These are phyloP conservation scores for Procapra przewalskii DNA, from an alignment of 2,113 vertebrate genomes.

Conservation along the genomic window DNA sequence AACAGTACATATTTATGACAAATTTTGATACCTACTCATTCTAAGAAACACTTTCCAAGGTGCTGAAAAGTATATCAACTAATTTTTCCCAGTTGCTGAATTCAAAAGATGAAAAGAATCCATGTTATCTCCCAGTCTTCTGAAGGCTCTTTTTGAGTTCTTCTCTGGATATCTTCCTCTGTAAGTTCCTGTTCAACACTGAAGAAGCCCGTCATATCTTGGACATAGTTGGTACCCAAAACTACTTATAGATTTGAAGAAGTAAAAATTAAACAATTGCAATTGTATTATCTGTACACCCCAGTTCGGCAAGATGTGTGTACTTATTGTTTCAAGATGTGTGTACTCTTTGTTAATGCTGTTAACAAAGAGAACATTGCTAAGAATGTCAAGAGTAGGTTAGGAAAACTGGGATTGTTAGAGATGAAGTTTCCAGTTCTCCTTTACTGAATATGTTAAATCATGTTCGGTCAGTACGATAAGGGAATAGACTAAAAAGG, in stretches of 20 bases:
- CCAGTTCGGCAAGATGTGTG: not conserved
- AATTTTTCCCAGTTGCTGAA: not conserved
- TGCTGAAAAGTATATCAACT: not conserved
- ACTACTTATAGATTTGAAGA: not conserved
- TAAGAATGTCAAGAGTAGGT: not conserved
- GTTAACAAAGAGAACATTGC: not conserved
- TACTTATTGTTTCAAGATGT: not conserved
- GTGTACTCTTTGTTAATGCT: not conserved
- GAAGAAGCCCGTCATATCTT: not conserved
- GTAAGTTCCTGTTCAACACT: not conserved
- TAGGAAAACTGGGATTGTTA: not conserved
- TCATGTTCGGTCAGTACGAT: not conserved
- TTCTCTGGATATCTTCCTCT: not conserved
- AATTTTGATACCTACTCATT: not conserved
- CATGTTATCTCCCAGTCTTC: not conserved
- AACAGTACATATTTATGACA: not conserved
- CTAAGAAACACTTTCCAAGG: not conserved
- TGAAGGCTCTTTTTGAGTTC: not conserved
- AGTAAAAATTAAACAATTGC: not conserved
- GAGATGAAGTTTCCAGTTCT: not conserved
- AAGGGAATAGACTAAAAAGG: not conserved
- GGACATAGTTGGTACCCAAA: not conserved
- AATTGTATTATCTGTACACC: not conserved
- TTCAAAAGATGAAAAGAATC: not conserved
- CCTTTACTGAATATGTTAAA: conserved; percentile 15